Evolutionary conservation across 2,888 invertebrate genomes (phyloP).

Genomic region (Anaspis maculata): DNA sequence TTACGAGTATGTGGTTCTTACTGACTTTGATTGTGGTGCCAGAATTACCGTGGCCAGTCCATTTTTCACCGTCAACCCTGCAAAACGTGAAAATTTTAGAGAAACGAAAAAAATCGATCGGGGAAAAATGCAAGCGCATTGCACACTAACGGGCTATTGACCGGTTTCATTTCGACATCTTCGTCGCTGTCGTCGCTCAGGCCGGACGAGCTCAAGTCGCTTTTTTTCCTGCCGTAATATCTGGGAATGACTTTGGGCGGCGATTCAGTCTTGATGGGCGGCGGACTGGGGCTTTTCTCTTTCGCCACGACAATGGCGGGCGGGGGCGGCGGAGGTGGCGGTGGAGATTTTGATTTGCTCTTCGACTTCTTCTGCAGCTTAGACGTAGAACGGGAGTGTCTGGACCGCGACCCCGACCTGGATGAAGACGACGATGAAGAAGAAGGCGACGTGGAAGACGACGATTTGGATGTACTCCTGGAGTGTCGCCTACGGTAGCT

Average conservation of each 20-base stretch:
- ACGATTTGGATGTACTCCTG: conserved; percentile 15
- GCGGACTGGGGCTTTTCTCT: background rate
- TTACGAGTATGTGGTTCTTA: conserved; percentile 70
- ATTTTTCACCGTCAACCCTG: conserved; percentile 39
- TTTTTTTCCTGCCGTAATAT: conserved; percentile 51
- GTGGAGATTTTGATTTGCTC: background rate
- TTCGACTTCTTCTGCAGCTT: background rate
- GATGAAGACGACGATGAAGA: conserved; percentile 12
- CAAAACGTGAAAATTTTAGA: conserved; percentile 17
- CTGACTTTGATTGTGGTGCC: conserved; percentile 92
- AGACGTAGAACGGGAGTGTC: background rate
- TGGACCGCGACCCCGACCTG: background rate
- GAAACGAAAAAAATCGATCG: conserved; percentile 9
- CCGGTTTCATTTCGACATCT: conserved; percentile 23
- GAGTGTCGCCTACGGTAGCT: conserved; percentile 8
- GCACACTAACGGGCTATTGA: conserved; percentile 11
- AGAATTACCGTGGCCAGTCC: conserved; percentile 55
- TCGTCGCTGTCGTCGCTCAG: conserved; percentile 34
- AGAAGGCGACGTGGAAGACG: conserved; percentile 26
- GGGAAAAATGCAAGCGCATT: no score
- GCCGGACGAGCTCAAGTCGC: conserved; percentile 47
- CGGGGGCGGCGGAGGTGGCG: no score
- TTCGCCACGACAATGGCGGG: background rate
- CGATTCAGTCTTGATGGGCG: conserved; percentile 17
- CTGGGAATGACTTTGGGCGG: conserved; percentile 42